Evolutionary conservation across 2,888 invertebrate genomes (phyloP), one percentile per base, ranked within the genome.

Genomic region (Eilema sororculum): DNA sequence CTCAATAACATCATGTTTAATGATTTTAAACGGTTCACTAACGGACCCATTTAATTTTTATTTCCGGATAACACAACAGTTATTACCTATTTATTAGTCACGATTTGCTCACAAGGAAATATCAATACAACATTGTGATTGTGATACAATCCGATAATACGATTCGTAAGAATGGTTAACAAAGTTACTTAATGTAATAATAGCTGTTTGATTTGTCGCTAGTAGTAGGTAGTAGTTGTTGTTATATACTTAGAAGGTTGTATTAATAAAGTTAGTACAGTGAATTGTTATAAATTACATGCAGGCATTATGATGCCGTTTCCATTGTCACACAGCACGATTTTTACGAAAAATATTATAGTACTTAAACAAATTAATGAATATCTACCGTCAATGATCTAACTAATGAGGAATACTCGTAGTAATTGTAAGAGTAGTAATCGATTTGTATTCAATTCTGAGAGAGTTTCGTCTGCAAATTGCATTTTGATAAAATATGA

Each of bases 61-160:
- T 68, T 62, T 68, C 68, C 68, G 25, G 68, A 57, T 57, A 22
- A 57, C 25, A 24, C 33, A 28, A 63, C 37, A 12, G 8, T 28
- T 25, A 25, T n/a, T n/a, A n/a, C n/a, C n/a, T n/a, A n/a, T n/a
- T n/a, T n/a, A n/a, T 30, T 61, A 52, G 41, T 52, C 33, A 65
- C 33, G 22, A 58, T 69, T 64, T 67, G 22, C 60, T 25, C 66
- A 75, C 30, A 33, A 69, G 80, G 78, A 78, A 75, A 71, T 80
- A 63, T 59, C 22, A 13, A 37, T 28, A 65, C 46, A 56, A 66
- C 37, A 56, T 62, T 52, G 22, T 62, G 56, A 52, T 59, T 41
- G 56, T 59, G 58, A 64, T 66, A 70, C 66, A 24, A 65, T 62
- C 66, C 67, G 59, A 37, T 16, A 41, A 59, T 70, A 71, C 67